phyloP scores from a whole-genome alignment of 1,140 invertebrate genomes.

The Tetramorium simillimum region DNA sequence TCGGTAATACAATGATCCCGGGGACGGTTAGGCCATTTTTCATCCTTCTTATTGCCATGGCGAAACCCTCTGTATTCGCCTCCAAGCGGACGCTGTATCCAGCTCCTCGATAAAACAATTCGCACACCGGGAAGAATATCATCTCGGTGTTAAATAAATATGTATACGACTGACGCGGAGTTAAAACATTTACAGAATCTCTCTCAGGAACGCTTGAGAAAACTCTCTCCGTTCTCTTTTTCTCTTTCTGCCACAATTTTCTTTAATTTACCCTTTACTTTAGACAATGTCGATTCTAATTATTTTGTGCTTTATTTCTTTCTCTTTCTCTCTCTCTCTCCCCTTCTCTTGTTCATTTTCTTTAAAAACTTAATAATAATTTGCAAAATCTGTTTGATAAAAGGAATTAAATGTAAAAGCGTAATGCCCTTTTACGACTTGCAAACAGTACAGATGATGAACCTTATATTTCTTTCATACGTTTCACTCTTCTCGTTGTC shows the following conservation, averaged over 20 bases:
- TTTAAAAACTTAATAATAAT: background rate
- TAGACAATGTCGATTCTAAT: slow-evolving; percentile 11
- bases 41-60: background rate
- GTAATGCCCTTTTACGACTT: background rate
- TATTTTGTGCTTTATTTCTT: slow-evolving; percentile 12
- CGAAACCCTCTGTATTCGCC: background rate
- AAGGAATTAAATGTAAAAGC: background rate
- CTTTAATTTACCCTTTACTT: background rate
- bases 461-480: background rate
- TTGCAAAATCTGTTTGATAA: background rate
- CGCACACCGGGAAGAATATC: background rate
- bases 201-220: background rate
- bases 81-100: background rate
- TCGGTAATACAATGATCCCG: slow-evolving; percentile 25
- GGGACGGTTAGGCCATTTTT: slow-evolving; percentile 21
- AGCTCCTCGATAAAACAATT: slow-evolving; percentile 3
- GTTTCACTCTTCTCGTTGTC: background rate
- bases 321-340: background rate
- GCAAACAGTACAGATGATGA: background rate
- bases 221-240: background rate
- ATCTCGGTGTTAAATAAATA: slow-evolving; percentile 4
- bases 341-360: background rate
- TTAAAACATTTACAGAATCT: slow-evolving; percentile 16
- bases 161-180: background rate
- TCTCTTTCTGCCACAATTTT: background rate